A percentile compares a stretch with the other conserved stretches of the same genome.
phyloP scores from a whole-genome alignment of 2,888 invertebrate species.

The Drosophila histrio region DNA sequence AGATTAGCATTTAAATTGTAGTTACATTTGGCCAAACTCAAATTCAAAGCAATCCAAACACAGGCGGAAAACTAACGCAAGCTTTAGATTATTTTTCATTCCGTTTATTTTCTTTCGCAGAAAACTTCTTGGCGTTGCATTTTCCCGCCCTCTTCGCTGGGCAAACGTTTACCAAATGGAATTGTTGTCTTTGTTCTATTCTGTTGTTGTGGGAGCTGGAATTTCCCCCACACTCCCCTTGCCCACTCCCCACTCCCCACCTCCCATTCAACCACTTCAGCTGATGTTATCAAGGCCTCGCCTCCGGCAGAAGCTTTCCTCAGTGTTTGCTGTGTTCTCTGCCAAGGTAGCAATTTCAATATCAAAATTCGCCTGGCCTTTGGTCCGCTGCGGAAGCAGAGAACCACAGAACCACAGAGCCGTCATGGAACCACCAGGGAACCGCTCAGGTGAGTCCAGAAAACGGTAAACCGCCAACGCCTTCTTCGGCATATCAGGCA shows the following conservation, averaged over 20 bases:
- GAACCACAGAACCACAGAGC: constrained; percentile 28
- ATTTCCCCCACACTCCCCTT: constrained; percentile 18
- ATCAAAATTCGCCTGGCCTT: constrained; percentile 76
- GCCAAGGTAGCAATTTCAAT: constrained; percentile 78
- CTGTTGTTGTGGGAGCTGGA: constrained; percentile 57
- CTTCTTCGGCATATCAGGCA: constrained; percentile 70
- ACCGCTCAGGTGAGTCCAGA: constrained; percentile 63
- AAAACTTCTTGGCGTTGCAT: constrained; percentile 57
- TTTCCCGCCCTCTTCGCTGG: constrained; percentile 47
- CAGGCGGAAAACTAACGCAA: constrained; percentile 36
- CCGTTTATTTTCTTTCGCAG: constrained; percentile 50
- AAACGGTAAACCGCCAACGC: constrained; percentile 78
- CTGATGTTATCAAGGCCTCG: constrained; percentile 68
- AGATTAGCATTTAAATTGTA: constrained; percentile 80
- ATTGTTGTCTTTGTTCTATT: constrained; percentile 73
- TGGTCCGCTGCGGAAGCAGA: constrained; percentile 55
- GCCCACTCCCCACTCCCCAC: too few relatives aligned
- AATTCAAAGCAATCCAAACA: constrained; percentile 40
- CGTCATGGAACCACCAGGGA: constrained; percentile 1
- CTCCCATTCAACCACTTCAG: constrained; percentile 33
- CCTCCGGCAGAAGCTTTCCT: constrained; percentile 71
- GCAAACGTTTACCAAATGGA: constrained; percentile 74
- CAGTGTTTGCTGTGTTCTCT: constrained; percentile 37
- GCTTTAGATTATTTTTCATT: constrained; percentile 71
- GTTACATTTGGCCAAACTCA: constrained; percentile 72